Conservation (phyloP, 1,140 invertebrate genomes). For the Pseudobourletiella spinata region DNA sequence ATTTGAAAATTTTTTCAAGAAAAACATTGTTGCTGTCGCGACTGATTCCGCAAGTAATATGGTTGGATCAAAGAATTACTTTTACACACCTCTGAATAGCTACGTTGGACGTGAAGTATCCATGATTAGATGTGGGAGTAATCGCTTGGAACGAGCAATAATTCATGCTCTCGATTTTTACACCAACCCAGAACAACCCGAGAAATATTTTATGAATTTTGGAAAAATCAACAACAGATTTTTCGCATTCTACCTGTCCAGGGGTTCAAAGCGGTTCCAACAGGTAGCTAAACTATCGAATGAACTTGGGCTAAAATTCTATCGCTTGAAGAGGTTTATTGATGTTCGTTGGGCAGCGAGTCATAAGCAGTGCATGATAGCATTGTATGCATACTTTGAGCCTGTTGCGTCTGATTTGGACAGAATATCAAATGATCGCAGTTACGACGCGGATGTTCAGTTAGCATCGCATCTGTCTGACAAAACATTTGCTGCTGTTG, state of each 20-base stretch:
- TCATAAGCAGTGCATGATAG: background rate
- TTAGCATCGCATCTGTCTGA: background rate
- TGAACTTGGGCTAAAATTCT: background rate
- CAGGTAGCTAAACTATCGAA: background rate
- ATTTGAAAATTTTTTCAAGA: too few relatives aligned
- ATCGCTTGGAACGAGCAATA: too few relatives aligned
- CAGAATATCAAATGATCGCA: background rate
- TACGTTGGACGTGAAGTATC: too few relatives aligned
- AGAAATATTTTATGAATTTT: background rate
- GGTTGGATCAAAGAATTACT: too few relatives aligned
- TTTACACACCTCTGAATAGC: too few relatives aligned
- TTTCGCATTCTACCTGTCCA: background rate
- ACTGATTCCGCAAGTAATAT: too few relatives aligned
- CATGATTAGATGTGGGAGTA: too few relatives aligned
- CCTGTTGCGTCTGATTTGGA: background rate
- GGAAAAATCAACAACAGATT: background rate
- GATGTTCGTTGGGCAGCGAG: background rate
- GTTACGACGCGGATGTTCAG: background rate
- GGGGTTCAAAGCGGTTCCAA: background rate
- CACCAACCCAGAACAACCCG: too few relatives aligned
- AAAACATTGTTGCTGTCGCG: too few relatives aligned
- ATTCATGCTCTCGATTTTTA: too few relatives aligned
- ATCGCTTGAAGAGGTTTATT: background rate
- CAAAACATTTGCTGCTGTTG: background rate
- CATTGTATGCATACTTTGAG: background rate